These are phyloP conservation scores for Nettapus auritus DNA, from an alignment of 2,113 vertebrate species.

Conservation along the genomic window DNA sequence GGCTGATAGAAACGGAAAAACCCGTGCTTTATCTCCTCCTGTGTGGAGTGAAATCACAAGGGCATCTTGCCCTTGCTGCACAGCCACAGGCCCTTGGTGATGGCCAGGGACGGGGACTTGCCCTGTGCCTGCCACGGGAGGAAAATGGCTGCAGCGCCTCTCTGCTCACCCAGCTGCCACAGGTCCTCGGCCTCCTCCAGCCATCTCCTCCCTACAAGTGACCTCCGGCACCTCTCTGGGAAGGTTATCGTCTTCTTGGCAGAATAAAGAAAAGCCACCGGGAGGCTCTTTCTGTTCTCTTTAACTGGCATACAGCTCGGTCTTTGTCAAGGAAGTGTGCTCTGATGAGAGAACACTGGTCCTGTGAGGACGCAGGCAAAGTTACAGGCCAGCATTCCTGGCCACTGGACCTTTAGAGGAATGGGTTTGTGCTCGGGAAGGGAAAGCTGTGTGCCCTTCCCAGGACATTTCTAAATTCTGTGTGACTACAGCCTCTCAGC, in stretches of 20 bases:
- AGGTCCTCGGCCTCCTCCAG: not conserved
- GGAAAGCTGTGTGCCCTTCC: not conserved
- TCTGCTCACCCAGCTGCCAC: not conserved
- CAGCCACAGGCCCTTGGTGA: not conserved
- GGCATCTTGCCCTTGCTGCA: not conserved
- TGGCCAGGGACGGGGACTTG: rapidly evolving
- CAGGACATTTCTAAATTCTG: not conserved
- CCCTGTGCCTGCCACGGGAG: not conserved
- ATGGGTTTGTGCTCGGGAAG: not conserved
- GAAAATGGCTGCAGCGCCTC: rapidly evolving
- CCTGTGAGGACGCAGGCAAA: not conserved
- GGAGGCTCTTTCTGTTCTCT: not conserved
- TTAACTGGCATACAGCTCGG: not conserved
- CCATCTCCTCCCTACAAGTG: rapidly evolving
- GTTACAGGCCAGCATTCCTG: not conserved
- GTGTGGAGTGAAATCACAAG: not conserved
- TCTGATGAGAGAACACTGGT: not conserved
- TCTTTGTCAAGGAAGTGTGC: not conserved
- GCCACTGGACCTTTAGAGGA: not conserved
- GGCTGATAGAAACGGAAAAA: not conserved
- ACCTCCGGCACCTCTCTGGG: not conserved
- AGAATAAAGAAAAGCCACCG: not conserved
- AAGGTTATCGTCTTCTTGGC: not conserved
- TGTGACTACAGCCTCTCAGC: not conserved
- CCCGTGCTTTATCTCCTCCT: not conserved